Base-by-base conservation (phyloP, 2,797 vertebrate genomes). In the Kryptolebias ocellatus region DNA sequence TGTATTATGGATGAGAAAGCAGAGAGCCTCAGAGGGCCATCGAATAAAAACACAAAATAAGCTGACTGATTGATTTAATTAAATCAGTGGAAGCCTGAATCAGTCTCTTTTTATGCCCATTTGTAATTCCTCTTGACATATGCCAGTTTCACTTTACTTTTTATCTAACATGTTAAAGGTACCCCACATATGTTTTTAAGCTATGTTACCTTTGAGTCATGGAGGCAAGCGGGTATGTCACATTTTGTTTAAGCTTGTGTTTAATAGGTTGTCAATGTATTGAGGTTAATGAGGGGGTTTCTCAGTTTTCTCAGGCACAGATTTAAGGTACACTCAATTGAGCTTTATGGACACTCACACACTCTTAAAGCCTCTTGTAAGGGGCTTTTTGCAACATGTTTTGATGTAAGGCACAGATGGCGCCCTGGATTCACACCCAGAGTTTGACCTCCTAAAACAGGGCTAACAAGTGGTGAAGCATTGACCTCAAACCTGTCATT, bases 401-500 rank as follows among this genome's bases (percentile, higher is more conserved):
- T 81, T 46, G 60, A 74, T 78, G 47, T 53, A 20, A 76, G 57
- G 70, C 72, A 81, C 89, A 92, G 89, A 90, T 92, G 89, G 87
- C 1, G 5, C 31, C 79, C 80, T 65, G 27, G 60, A 80, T 78
- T 83, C 70, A 67, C 49, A 58, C 16, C 49, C 78, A 44, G 17
- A 11, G 45, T 78, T 64, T 70, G 50, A 61, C 74, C 60, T 67
- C 53, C 16, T 18, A 44, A 63, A 84, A 74, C 64, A 62, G 70
- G 67, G 62, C 76, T 80, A 74, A 67, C 61, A 51, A 60, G 61
- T 24, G 72, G 47, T 69, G 71, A 76, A 66, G 63, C 55, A 0
- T 68, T 67, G 63, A 76, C 72, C 72, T 66, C 60, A 67, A 66
- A 80, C 64, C 52, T 54, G 60, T 18, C 27, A 59, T 51, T 78